These are phyloP conservation scores for Anodontia alba DNA, from an alignment of 2,888 invertebrate genomes.

Conservation along the genomic window DNA sequence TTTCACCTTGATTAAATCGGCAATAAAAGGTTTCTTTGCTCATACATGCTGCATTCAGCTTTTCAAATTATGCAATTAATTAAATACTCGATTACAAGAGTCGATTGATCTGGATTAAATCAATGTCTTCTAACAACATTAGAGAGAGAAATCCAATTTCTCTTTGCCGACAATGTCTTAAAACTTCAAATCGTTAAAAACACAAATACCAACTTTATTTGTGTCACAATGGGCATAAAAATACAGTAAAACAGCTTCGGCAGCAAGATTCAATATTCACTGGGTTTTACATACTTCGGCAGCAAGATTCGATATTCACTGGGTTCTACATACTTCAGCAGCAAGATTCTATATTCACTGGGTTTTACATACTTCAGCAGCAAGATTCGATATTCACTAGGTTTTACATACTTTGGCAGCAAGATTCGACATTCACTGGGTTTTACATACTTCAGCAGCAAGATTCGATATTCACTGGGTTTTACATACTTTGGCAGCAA, in stretches of 20 bases:
- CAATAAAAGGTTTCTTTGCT: conserved; percentile 12
- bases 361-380: no score
- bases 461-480: no score
- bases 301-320: no score
- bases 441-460: no score
- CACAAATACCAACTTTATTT: conserved; percentile 10
- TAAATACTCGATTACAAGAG: conserved; percentile 19
- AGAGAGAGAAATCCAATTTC: conserved; percentile 5
- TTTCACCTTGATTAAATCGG: conserved; percentile 11
- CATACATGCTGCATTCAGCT: conserved; percentile 12
- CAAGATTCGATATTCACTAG: no score
- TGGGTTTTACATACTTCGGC: no score
- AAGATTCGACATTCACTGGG: no score
- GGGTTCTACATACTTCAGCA: no score
- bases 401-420: no score
- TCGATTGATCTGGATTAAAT: conserved; percentile 14
- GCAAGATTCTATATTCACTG: no score
- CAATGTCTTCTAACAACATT: conserved; percentile 8
- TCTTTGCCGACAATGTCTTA: conserved; percentile 4
- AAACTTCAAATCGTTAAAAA: conserved; percentile 10
- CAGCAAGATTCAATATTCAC: neutral
- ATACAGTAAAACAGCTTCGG: neutral
- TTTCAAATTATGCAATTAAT: conserved; percentile 18
- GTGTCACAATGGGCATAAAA: neutral
- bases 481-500: no score